Evolutionary conservation across 2,888 invertebrate genomes (phyloP).

Genomic region (Yponomeuta evonymella): DNA sequence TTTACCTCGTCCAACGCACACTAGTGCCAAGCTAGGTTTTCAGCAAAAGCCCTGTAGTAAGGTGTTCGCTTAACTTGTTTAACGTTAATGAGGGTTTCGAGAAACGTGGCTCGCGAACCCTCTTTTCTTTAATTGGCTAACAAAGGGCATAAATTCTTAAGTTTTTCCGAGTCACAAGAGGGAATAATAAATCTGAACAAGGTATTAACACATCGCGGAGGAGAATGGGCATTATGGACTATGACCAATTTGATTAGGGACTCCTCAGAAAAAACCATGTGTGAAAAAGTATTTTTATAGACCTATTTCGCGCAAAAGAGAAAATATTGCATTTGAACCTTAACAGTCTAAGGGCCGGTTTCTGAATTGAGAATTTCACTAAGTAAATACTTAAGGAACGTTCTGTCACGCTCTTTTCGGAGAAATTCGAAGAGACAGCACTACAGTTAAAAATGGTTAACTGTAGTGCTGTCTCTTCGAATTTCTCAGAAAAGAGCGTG

Average conservation of each 20-base stretch:
- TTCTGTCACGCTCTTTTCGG: no score
- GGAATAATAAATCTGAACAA: constrained; percentile 8
- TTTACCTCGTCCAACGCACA: background rate
- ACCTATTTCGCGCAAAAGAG: no score
- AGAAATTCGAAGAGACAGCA: no score
- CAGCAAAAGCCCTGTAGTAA: background rate
- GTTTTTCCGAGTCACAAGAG: constrained; percentile 10
- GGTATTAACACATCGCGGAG: constrained; percentile 4
- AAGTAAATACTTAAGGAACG: no score
- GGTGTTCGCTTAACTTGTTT: background rate
- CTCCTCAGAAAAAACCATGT: constrained; percentile 20
- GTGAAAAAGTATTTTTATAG: no score
- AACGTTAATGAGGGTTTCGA: constrained; percentile 10
- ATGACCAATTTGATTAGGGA: background rate
- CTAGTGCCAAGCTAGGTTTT: background rate
- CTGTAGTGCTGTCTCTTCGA: no score
- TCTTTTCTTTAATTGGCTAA: constrained; percentile 13
- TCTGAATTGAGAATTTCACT: no score
- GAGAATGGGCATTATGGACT: background rate
- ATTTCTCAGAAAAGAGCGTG: no score
- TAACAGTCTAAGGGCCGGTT: no score
- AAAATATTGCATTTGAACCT: no score
- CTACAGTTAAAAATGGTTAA: no score
- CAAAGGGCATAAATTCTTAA: constrained; percentile 13
- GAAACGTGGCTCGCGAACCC: background rate